Base-by-base conservation (phyloP, 37 sponge, comb jelly and placozoan genomes). In the Eunapius fragilis region DNA sequence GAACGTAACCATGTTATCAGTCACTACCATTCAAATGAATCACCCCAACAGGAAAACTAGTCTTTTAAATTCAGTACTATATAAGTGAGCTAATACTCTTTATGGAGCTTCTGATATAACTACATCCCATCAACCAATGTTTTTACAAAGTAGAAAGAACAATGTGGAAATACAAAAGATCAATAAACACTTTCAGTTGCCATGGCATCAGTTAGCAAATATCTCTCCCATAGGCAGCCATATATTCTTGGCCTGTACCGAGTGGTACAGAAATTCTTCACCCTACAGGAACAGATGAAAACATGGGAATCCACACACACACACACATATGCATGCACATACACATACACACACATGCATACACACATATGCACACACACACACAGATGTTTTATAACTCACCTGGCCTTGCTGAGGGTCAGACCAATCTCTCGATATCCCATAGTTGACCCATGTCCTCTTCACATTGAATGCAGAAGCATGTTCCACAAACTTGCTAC, bases 141-240 rank as follows among this genome's bases (percentile, higher is more conserved):
- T n/a, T n/a, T n/a, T n/a, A n/a, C n/a, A n/a, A n/a, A n/a, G n/a
- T n/a, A n/a, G n/a, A n/a, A n/a, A n/a, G n/a, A n/a, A n/a, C n/a
- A n/a, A n/a, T n/a, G n/a, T n/a, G n/a, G n/a, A n/a, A n/a, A n/a
- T n/a, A n/a, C n/a, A n/a, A n/a, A n/a, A n/a, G n/a, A n/a, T n/a
- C n/a, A n/a, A n/a, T n/a, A n/a, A n/a, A n/a, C n/a, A n/a, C n/a
- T n/a, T n/a, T n/a, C n/a, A 25, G 4, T n/a, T n/a, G n/a, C n/a
- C n/a, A 7, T 84, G 36, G 14, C 26, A 79, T 84, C 71, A 97
- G 76, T 97, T 97, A 31, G 98, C 98, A 89, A 97, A 97, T 23
- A 95, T 91, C 58, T 97, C 98, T 69, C 98, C 98, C 98, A 97
- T 97, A 26, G 98, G 98, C 19, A 97, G 27, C 98, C 98, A 97